Evolutionary conservation across 2,797 vertebrate species (phyloP).

Genomic region (Neostethus bicornis): DNA sequence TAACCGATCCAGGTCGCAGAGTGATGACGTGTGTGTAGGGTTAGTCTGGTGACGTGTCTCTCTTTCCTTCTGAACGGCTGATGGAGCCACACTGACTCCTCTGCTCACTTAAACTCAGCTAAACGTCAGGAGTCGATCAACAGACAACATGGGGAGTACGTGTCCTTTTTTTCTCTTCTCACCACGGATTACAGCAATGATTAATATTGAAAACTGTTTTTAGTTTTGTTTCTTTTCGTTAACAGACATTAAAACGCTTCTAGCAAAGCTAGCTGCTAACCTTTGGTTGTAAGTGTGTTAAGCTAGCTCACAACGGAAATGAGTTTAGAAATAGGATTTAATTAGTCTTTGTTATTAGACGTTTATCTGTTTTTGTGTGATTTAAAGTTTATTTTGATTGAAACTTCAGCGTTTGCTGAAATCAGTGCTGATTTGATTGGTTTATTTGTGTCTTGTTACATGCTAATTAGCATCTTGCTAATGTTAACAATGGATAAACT

Average conservation of each 20-base stretch:
- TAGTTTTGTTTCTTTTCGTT: not conserved
- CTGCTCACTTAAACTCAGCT: conserved; percentile 51
- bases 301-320: conserved; percentile 39
- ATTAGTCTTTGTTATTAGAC: not conserved
- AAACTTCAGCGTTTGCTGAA: accelerated
- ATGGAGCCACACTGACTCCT: conserved; percentile 74
- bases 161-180: conserved; percentile 18
- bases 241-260: not conserved
- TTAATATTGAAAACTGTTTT: not conserved
- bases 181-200: not conserved
- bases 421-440: conserved; percentile 3
- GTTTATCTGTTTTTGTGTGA: accelerated
- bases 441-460: conserved; percentile 29
- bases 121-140: conserved; percentile 48
- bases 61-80: conserved; percentile 71
- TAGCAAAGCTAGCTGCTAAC: conserved; percentile 60
- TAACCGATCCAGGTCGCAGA: conserved; percentile 4
- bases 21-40: conserved; percentile 76
- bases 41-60: conserved; percentile 83
- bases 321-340: not conserved
- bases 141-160: conserved; percentile 81
- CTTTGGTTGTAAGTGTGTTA: conserved; percentile 41
- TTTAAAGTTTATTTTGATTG: accelerated
- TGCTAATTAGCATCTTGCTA: conserved; percentile 50
- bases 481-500: conserved; percentile 4